Base-by-base conservation (phyloP, 2,888 invertebrate genomes). In the Platerodrilus igneus region DNA sequence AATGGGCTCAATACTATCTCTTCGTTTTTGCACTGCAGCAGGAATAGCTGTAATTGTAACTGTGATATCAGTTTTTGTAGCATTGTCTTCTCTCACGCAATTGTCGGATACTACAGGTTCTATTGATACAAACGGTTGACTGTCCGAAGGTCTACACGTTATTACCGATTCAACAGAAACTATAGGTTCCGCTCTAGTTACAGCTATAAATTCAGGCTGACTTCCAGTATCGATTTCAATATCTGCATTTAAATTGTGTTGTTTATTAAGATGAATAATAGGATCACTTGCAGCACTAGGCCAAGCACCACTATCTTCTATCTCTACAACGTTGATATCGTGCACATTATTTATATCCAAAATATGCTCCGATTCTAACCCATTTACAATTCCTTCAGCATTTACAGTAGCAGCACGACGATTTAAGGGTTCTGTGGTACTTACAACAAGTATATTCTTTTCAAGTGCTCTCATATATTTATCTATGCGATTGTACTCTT, bases 391-490 rank as follows among this genome's bases (percentile, higher is more conserved):
- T 4, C 77, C 73, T 47, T 83, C 83, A 1, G 81, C 81, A 63
- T 82, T 81, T 60, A 83, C 79, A 8, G 78, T 74, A 47, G 79
- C 81, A 47, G 79, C 81, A 8, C 76, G 69, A 28, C 76, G 74
- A 52, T 73, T 78, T 8, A 82, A 82, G 2, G 83, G 83, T 59
- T 79, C 83, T 52, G 75, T 76, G 18, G 83, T 82, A 62, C 83
- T 83, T 6, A 92, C 91, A 41, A 92, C 92, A 55, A 91, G 70
- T 53, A 92, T 88, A 58, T 90, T 91, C 68, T 97, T 97, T 67
- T 97, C 97, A 42, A 99, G 76, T 0, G 96, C 97, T 41, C 96
- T 76, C 85, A 99, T 88, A 64, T 88, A 97, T 67, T 97, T 97
- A 64, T 96, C 97, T 45, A 93, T 86, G 45, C 93, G 78, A 61